Conservation (phyloP, 2,888 invertebrate species). For the Acanthococcus lagerstroemiae region DNA sequence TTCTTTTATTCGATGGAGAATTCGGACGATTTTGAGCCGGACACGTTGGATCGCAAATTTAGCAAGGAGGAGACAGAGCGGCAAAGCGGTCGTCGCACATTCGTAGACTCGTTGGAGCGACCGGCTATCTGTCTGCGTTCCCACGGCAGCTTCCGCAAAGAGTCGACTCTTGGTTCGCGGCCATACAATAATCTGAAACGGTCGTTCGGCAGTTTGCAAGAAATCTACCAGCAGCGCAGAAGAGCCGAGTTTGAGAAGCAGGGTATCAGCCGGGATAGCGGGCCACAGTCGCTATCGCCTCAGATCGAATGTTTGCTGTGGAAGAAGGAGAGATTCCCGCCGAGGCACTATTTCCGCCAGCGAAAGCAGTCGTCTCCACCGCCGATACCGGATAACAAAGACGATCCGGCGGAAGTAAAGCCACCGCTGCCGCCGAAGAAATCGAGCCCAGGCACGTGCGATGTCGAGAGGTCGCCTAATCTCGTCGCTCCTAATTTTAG, state of each 20-base stretch:
- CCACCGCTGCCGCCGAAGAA: slow-evolving; percentile 37
- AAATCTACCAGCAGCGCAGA: slow-evolving; percentile 35
- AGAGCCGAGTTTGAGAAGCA: slow-evolving; percentile 25
- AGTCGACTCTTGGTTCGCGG: neutral
- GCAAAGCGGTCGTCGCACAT: neutral
- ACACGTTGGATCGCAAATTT: slow-evolving; percentile 66
- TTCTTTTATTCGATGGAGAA: slow-evolving; percentile 52
- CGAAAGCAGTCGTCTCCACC: slow-evolving; percentile 36
- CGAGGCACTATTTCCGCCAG: slow-evolving; percentile 25
- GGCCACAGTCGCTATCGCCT: slow-evolving; percentile 16
- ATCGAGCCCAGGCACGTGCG: neutral
- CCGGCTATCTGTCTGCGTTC: slow-evolving; percentile 14
- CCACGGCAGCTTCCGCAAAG: slow-evolving; percentile 12
- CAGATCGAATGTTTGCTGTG: slow-evolving; percentile 9
- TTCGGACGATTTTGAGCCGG: slow-evolving; percentile 74
- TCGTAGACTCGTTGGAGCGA: slow-evolving; percentile 20
- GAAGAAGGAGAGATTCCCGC: neutral
- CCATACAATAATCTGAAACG: neutral
- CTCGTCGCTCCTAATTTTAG: slow-evolving; percentile 4
- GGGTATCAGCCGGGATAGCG: neutral
- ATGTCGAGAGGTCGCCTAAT: neutral
- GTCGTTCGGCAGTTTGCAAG: slow-evolving; percentile 32
- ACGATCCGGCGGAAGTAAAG: slow-evolving; percentile 29
- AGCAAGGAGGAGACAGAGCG: neutral
- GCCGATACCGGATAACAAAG: slow-evolving; percentile 8